Evolutionary conservation across 2,797 vertebrate species (phyloP), one percentile per base, ranked within the genome.

Genomic region (Paratrypauchen microcephalus): DNA sequence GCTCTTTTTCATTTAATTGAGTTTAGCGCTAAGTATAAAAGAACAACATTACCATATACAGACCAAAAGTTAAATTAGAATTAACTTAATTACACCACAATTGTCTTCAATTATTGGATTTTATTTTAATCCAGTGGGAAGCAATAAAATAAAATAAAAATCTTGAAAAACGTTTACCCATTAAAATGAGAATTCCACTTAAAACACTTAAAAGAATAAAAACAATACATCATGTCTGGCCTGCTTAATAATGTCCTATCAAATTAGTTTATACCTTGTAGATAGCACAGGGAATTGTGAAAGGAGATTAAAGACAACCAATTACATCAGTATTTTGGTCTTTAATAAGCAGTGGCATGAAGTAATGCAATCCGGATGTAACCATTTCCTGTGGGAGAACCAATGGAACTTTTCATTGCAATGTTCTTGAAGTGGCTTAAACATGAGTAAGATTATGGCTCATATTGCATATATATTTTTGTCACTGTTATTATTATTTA

Each of bases 101-200:
- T 89, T 89, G 82, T 90, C 85, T 84, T 77, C 77, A 70, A 70
- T 88, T 82, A 90, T 88, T 89, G 80, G 88, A 87, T 89, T 86
- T 68, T 69, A 76, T 50, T 82, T 77, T 56, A 83, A 76, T 72
- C 80, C 78, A 67, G 55, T 74, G 82, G 77, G 79, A 83, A 71
- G 66, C 55, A 57, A 65, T 65, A 56, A 66, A 79, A 65, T 52
- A 68, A 77, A 71, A 48, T n/a, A n/a, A 36, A 62, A 66, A 56
- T 67, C 62, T 56, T 26, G 47, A 73, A 83, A 81, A 47, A 45
- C 39, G 45, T 78, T 48, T 24, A 70, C 58, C 72, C n/a, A 50
- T 70, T 81, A 77, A 59, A 74, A 72, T 45, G 13, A 66, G 1
- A 77, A 74, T 78, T 57, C 69, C 7, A 70, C 45, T 73, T 18